Base-by-base conservation (phyloP, 2,113 vertebrate species). In the Erythrocercus mccallii region DNA sequence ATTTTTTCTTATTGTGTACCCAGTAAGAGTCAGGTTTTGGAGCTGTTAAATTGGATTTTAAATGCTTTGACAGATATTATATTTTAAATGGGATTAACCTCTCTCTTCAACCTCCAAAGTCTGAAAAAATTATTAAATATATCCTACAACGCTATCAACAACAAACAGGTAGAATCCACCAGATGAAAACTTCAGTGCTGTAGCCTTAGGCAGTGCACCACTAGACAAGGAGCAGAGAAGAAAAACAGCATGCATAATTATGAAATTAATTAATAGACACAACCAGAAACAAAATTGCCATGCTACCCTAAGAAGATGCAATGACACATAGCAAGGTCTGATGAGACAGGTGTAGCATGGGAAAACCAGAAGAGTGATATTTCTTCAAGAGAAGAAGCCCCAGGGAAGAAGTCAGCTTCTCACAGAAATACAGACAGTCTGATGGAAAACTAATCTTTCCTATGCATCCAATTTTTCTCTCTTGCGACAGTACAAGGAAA, bases 51-150 rank as follows among this genome's bases (percentile, higher is more conserved):
- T 51, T 92, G 85, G 84, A 79, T 93, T 90, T 82, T 95, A 96
- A 92, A 96, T 95, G 95, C 83, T 95, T 95, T 95, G 90, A 92
- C 79, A 96, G 92, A 88, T 94, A 81, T 86, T 96, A 86, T 48
- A 48, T 91, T 96, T 93, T 91, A 96, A 95, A 91, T 77, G 53
- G 81, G 92, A 97, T 98, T 97, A 98, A 97, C 92, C 95, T 97
- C 94, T 96, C 86, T 90, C 91, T 88, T 94, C 90, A 88, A 72
- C 64, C 79, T 96, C 44, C 48, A 85, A 87, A 72, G 60, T 88
- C 86, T 94, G 81, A 94, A 80, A 23, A 86, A 94, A 93, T 64
- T 53, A 65, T 88, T 95, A 94, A 86, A 80, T 95, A 58, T 53
- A 84, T 72, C 81, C 74, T 95, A 50, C 21, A 82, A 76, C 44